Percentiles rank a stretch among this genome's conserved stretches.
These are phyloP conservation scores for Hetaerina titia DNA, from an alignment of 2,888 invertebrate species.

Conservation along the genomic window DNA sequence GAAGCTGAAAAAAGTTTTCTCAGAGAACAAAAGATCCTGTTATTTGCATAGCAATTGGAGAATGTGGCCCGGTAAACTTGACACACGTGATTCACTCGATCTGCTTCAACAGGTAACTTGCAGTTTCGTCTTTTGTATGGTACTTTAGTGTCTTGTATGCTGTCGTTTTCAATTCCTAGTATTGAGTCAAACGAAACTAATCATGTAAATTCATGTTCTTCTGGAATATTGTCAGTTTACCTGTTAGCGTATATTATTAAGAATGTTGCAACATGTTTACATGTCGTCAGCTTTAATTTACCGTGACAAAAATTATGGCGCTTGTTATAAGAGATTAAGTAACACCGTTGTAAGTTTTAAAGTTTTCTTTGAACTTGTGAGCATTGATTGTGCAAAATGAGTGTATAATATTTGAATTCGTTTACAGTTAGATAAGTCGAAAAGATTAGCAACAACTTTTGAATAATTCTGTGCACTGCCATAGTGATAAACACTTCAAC, in stretches of 20 bases:
- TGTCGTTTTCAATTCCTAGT: background rate
- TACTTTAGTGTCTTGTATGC: background rate
- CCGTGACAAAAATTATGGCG: too few relatives aligned
- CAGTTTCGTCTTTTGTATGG: background rate
- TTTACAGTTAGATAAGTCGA: too few relatives aligned
- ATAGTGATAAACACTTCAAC: too few relatives aligned
- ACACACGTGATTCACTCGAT: constrained; percentile 63
- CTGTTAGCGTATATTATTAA: background rate
- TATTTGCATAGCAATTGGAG: constrained; percentile 23
- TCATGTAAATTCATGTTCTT: background rate
- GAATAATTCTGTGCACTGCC: too few relatives aligned
- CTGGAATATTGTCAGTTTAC: background rate
- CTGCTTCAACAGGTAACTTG: constrained; percentile 59
- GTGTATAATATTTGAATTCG: too few relatives aligned
- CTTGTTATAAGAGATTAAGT: too few relatives aligned
- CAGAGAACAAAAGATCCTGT: background rate
- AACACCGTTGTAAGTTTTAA: too few relatives aligned
- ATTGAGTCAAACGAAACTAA: background rate
- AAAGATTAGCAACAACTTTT: too few relatives aligned
- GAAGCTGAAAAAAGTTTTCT: background rate
- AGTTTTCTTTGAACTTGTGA: too few relatives aligned
- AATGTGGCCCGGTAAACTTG: constrained; percentile 54
- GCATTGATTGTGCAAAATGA: too few relatives aligned
- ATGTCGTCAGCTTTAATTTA: background rate
- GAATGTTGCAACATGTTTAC: too few relatives aligned